A percentile compares a stretch with the other conserved stretches of the same genome.
phyloP scores from a whole-genome alignment of 64 coral and sea anemone genomes.

The Montipora efflorescens region DNA sequence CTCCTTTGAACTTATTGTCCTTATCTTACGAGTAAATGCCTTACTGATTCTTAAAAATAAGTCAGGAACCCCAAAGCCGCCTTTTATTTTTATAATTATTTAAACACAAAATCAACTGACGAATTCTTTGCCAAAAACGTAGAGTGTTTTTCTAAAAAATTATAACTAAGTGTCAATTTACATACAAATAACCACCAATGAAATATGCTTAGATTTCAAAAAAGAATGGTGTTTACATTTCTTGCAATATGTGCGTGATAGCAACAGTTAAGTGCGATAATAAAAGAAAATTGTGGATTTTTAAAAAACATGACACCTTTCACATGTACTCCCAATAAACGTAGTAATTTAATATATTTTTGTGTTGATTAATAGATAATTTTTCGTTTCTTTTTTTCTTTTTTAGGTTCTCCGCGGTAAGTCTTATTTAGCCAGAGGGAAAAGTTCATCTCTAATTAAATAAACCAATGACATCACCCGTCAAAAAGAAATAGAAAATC shows the following conservation, averaged over 20 bases:
- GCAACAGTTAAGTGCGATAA: neutral
- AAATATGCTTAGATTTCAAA: neutral
- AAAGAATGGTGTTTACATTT: neutral
- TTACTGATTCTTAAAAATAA: too few relatives aligned
- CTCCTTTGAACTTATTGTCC: too few relatives aligned
- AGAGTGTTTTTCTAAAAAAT: neutral
- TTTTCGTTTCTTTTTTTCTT: neutral
- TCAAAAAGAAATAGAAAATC: conserved; percentile 1
- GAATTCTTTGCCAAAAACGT: too few relatives aligned
- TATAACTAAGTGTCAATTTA: neutral
- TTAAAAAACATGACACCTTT: neutral
- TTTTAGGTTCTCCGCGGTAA: conserved; percentile 2
- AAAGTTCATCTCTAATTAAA: neutral
- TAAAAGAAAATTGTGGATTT: neutral
- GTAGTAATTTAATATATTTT: conserved; percentile 16
- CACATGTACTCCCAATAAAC: neutral
- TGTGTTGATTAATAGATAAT: neutral
- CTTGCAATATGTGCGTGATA: neutral
- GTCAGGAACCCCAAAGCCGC: too few relatives aligned
- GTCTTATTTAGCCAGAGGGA: neutral
- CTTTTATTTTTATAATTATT: too few relatives aligned
- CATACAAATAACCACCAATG: neutral
- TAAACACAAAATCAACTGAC: too few relatives aligned
- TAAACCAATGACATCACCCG: neutral
- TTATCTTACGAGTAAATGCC: too few relatives aligned